These are phyloP conservation scores for Formica exsecta DNA, from an alignment of 1,140 invertebrate species.

Conservation along the genomic window DNA sequence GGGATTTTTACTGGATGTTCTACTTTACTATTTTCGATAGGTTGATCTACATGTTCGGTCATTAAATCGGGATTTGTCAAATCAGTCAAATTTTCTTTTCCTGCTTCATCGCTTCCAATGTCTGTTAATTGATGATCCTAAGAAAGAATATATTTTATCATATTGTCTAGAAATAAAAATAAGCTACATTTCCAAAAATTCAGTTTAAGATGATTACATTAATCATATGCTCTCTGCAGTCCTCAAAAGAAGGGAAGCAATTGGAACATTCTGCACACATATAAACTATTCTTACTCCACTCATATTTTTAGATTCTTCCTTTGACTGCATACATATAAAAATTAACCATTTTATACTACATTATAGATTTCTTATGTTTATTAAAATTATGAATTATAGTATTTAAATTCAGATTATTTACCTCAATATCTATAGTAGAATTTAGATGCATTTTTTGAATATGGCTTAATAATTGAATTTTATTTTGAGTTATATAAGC, in stretches of 20 bases:
- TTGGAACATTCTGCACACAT: conserved; percentile 86
- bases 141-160: conserved; percentile 43
- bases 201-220: conserved; percentile 77
- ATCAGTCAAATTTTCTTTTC: conserved; percentile 66
- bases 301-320: conserved; percentile 71
- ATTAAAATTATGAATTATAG: conserved; percentile 10
- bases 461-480: conserved; percentile 78
- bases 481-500: conserved; percentile 82
- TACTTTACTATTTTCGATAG: conserved; percentile 60
- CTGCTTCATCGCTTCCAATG: conserved; percentile 67
- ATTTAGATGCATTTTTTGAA: conserved; percentile 81
- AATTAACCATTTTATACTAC: conserved; percentile 27
- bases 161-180: not conserved
- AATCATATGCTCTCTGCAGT: conserved; percentile 86
- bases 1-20: conserved; percentile 71
- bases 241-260: conserved; percentile 85
- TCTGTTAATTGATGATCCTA: conserved; percentile 81
- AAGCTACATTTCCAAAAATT: conserved; percentile 11
- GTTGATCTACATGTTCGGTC: conserved; percentile 42
- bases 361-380: conserved; percentile 17
- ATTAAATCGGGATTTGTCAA: conserved; percentile 56
- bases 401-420: conserved; percentile 10
- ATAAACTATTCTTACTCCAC: conserved; percentile 81
- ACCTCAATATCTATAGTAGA: conserved; percentile 67
- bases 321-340: conserved; percentile 65